These are phyloP conservation scores for Gila robusta DNA, from an alignment of 2,797 vertebrate species.

Conservation along the genomic window DNA sequence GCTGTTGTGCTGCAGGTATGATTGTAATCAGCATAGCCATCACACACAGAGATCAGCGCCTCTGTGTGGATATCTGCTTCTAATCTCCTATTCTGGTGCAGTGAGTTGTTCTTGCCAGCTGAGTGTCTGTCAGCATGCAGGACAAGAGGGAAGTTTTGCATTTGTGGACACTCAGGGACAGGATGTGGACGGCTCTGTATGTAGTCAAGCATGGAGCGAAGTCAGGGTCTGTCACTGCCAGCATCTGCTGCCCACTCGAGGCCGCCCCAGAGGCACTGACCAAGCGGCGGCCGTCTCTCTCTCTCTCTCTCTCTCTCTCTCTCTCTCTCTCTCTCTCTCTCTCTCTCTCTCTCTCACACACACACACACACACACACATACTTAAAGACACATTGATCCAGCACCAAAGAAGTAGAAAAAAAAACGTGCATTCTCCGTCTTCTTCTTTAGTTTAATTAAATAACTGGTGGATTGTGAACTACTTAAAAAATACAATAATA, in stretches of 20 bases:
- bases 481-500: not conserved
- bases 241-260: slow-evolving; percentile 55
- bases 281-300: slow-evolving; percentile 31
- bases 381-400: slow-evolving; percentile 31
- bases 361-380: slow-evolving; percentile 36
- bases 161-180: slow-evolving; percentile 54
- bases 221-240: slow-evolving; percentile 61
- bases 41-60: slow-evolving; percentile 8
- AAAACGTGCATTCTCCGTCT: not conserved
- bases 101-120: slow-evolving; percentile 39
- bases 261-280: slow-evolving; percentile 55
- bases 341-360: not conserved
- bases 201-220: slow-evolving; percentile 54
- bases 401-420: slow-evolving; percentile 16
- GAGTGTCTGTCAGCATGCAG: slow-evolving; percentile 41
- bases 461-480: not conserved
- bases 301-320: not conserved
- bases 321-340: too few relatives aligned
- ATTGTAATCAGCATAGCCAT: not conserved
- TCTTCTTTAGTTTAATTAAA: not conserved
- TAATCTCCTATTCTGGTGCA: slow-evolving; percentile 40
- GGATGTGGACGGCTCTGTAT: slow-evolving; percentile 44
- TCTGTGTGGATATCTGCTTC: slow-evolving; percentile 30
- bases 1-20: slow-evolving; percentile 27
- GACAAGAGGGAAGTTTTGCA: slow-evolving; percentile 56